Conservation (phyloP, 2,888 invertebrate genomes). For the Bellardia bayeri region DNA sequence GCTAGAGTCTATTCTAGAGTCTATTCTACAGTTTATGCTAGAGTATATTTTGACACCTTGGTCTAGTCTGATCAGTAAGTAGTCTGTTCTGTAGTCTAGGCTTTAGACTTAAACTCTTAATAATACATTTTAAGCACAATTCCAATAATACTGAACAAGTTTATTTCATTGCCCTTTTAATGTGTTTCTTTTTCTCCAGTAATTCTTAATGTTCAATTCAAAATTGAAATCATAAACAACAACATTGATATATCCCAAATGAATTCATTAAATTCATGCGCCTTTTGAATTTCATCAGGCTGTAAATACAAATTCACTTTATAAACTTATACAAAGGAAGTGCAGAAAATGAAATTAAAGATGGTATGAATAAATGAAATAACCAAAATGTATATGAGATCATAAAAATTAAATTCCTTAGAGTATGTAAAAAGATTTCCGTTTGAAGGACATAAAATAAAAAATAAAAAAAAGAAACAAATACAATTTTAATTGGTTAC, state of each 20-base stretch:
- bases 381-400: conserved; percentile 15
- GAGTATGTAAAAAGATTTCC: conserved; percentile 49
- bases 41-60: no score
- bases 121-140: background rate
- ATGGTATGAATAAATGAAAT: conserved; percentile 17
- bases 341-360: conserved; percentile 20
- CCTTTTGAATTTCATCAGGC: conserved; percentile 62
- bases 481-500: conserved; percentile 56
- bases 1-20: no score
- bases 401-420: conserved; percentile 42
- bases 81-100: no score
- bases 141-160: conserved; percentile 5
- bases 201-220: conserved; percentile 1
- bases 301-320: conserved; percentile 37
- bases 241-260: conserved; percentile 57
- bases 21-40: no score
- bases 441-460: conserved; percentile 37
- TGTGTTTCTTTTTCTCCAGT: background rate
- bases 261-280: conserved; percentile 65
- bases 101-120: no score
- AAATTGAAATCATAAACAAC: conserved; percentile 39
- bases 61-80: no score
- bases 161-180: conserved; percentile 13
- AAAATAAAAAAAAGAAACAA: background rate
- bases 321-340: conserved; percentile 10